Evolutionary conservation across 2,888 invertebrate species (phyloP).

Genomic region (Drosophila aldrichi): DNA sequence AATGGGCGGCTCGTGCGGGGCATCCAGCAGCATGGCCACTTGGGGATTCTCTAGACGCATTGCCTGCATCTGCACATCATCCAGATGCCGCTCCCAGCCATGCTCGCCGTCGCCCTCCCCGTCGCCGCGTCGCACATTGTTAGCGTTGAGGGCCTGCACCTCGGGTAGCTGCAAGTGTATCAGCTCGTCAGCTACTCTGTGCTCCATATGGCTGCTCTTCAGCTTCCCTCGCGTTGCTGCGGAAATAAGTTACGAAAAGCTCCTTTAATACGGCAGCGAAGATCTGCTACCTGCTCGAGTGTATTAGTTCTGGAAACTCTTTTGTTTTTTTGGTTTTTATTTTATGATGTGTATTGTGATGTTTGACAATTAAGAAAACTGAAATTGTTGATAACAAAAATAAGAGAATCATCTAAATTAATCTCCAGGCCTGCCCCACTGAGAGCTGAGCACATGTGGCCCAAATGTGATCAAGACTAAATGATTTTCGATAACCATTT

Average conservation of each 20-base stretch:
- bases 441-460: constrained; percentile 2
- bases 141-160: constrained; percentile 17
- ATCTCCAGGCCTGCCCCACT: constrained; percentile 31
- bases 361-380: constrained; percentile 20
- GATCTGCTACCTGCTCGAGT: constrained; percentile 23
- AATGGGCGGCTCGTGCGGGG: constrained; percentile 64
- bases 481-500: constrained; percentile 38
- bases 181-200: constrained; percentile 19
- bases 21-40: constrained; percentile 56
- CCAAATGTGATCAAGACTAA: constrained; percentile 23
- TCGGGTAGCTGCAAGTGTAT: constrained; percentile 24
- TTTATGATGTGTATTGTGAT: constrained; percentile 9
- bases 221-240: not conserved
- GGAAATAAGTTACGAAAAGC: constrained; percentile 8
- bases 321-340: not conserved
- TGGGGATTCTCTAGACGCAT: constrained; percentile 35
- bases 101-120: constrained; percentile 14
- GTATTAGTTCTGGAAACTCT: constrained; percentile 13
- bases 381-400: constrained; percentile 1
- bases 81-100: constrained; percentile 26
- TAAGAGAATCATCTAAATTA: constrained; percentile 9
- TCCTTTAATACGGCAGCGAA: constrained; percentile 64
- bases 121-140: constrained; percentile 21
- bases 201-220: constrained; percentile 9
- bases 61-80: constrained; percentile 34